Conservation (phyloP, 2,113 vertebrate species). For the Dicerorhinus sumatrensis region DNA sequence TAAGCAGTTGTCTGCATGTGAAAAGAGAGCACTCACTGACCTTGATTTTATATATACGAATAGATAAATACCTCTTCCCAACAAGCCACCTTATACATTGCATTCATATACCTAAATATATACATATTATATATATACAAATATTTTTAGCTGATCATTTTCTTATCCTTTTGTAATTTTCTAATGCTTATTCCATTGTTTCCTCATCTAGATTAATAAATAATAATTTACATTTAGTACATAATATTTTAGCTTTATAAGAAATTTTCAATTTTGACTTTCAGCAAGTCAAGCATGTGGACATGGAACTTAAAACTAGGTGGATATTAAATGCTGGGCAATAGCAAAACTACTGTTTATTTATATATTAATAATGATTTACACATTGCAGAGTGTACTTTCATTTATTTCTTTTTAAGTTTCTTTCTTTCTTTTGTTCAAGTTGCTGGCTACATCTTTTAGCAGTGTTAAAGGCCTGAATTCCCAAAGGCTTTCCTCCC, state of each 20-base stretch:
- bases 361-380: background rate
- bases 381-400: background rate
- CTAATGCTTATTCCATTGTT: constrained; percentile 24
- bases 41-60: background rate
- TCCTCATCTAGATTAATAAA: background rate
- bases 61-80: background rate
- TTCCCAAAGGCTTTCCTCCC: background rate
- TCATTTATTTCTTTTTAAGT: background rate
- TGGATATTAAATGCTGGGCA: background rate
- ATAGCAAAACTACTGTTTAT: background rate
- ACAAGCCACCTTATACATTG: background rate
- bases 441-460: background rate
- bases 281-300: background rate
- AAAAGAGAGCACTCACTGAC: background rate
- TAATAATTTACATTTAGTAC: background rate
- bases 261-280: constrained; percentile 51
- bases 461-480: background rate
- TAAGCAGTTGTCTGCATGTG: background rate
- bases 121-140: background rate
- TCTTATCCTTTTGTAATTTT: constrained; percentile 12
- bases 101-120: background rate
- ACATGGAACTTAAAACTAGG: background rate
- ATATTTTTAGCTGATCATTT: background rate
- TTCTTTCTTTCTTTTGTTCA: constrained; percentile 15
- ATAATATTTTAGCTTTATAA: background rate